Evolutionary conservation across 2,797 vertebrate genomes (phyloP).

Genomic region (Labroides dimidiatus): DNA sequence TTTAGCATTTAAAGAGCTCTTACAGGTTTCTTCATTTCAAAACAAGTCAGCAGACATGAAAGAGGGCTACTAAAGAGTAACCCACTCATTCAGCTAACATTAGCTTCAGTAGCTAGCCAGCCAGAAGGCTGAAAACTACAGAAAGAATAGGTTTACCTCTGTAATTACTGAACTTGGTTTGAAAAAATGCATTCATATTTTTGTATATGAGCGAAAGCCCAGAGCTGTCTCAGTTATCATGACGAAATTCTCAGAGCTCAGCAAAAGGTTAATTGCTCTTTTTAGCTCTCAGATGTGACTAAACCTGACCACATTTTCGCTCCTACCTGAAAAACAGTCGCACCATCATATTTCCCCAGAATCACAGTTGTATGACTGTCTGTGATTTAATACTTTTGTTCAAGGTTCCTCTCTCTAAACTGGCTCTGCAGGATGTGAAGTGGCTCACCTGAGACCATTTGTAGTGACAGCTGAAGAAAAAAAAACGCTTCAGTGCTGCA

Average conservation of each 20-base stretch:
- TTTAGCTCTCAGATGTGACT: not conserved
- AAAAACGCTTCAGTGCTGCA: slow-evolving; percentile 43
- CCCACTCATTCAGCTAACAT: not conserved
- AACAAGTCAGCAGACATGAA: not conserved
- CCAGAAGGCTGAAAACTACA: not conserved
- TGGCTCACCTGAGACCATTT: slow-evolving; percentile 53
- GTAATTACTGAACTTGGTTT: not conserved
- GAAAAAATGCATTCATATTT: too few species aligned
- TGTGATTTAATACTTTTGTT: slow-evolving; percentile 52
- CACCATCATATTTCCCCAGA: slow-evolving; percentile 14
- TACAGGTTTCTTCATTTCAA: not conserved
- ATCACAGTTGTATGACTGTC: slow-evolving; percentile 15
- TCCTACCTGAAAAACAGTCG: slow-evolving; percentile 7
- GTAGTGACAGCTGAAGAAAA: slow-evolving; percentile 37
- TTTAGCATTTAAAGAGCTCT: not conserved
- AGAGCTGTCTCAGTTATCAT: too few species aligned
- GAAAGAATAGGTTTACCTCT: not conserved
- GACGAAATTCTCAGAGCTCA: not conserved
- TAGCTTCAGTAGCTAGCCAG: not conserved
- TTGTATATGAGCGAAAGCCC: too few species aligned
- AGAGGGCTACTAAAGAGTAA: not conserved
- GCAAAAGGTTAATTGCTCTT: slow-evolving; percentile 4
- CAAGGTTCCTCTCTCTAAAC: slow-evolving; percentile 41
- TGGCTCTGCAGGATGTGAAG: slow-evolving; percentile 36
- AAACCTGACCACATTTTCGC: slow-evolving; percentile 1